Conservation (phyloP, 1,140 invertebrate species). For the Manduca sexta region DNA sequence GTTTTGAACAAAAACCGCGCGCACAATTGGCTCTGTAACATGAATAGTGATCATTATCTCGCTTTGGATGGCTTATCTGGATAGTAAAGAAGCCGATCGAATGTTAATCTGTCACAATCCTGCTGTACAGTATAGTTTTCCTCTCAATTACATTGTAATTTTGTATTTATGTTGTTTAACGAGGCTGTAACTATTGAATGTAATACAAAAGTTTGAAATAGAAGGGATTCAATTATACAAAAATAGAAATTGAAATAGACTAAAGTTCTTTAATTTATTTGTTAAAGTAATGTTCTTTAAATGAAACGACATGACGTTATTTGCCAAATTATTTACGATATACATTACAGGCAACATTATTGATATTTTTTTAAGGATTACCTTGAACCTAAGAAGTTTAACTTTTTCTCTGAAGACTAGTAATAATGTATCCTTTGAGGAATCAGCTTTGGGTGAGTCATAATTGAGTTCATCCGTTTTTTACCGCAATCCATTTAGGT, state of each 20-base stretch:
- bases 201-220: no score
- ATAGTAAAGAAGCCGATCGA: constrained; percentile 45
- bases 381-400: no score
- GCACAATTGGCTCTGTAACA: constrained; percentile 57
- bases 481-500: no score
- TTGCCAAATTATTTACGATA: not conserved
- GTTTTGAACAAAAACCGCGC: constrained; percentile 38
- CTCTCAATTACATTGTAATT: constrained; percentile 1
- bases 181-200: no score
- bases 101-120: constrained; percentile 22
- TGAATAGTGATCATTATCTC: constrained; percentile 67
- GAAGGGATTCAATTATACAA: not conserved
- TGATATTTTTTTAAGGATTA: no score
- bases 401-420: no score
- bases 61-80: constrained; percentile 50
- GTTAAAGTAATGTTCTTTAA: not conserved
- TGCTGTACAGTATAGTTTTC: not conserved
- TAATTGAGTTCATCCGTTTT: no score
- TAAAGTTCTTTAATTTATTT: not conserved
- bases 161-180: not conserved
- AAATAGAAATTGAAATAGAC: not conserved
- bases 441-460: no score
- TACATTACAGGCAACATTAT: no score
- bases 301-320: not conserved
- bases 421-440: no score